A percentile compares a stretch with the other conserved stretches of the same genome.
Conservation (phyloP, 2,113 vertebrate species). For the Cynoglossus semilaevis region DNA sequence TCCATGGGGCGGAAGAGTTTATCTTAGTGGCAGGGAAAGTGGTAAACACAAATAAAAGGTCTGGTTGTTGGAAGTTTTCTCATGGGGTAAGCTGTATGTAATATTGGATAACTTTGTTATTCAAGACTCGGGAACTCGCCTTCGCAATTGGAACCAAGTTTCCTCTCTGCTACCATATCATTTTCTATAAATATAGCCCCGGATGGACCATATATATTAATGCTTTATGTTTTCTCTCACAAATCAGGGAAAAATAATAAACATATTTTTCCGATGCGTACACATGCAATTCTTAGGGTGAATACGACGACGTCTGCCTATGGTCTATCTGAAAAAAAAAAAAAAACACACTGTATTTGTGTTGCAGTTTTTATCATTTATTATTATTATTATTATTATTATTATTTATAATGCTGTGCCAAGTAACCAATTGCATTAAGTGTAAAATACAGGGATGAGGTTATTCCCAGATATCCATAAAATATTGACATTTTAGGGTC, state of each 20-base stretch:
- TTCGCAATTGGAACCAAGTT: conserved; percentile 17
- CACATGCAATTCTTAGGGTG: too few species aligned
- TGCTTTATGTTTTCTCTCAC: conserved; percentile 33
- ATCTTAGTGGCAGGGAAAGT: conserved; percentile 52
- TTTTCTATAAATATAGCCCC: conserved; percentile 30
- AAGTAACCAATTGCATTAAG: too few species aligned
- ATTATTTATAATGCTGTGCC: too few species aligned
- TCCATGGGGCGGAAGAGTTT: conserved; percentile 62
- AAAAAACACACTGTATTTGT: too few species aligned
- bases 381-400: too few species aligned
- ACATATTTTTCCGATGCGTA: too few species aligned
- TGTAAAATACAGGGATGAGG: too few species aligned
- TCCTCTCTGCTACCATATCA: conserved; percentile 26
- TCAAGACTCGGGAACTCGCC: conserved; percentile 9
- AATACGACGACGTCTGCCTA: too few species aligned
- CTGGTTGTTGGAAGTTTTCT: conserved; percentile 52
- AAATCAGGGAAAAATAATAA: conserved; percentile 5
- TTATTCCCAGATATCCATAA: too few species aligned
- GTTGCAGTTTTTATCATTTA: too few species aligned
- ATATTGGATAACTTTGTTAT: conserved; percentile 39
- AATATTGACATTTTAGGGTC: too few species aligned
- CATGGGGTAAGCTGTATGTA: conserved; percentile 36
- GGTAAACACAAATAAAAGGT: conserved; percentile 30
- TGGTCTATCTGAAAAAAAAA: too few species aligned
- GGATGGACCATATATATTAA: conserved; percentile 18